Evolutionary conservation across 2,888 invertebrate species (phyloP).

Genomic region (Mythimna ferrago): DNA sequence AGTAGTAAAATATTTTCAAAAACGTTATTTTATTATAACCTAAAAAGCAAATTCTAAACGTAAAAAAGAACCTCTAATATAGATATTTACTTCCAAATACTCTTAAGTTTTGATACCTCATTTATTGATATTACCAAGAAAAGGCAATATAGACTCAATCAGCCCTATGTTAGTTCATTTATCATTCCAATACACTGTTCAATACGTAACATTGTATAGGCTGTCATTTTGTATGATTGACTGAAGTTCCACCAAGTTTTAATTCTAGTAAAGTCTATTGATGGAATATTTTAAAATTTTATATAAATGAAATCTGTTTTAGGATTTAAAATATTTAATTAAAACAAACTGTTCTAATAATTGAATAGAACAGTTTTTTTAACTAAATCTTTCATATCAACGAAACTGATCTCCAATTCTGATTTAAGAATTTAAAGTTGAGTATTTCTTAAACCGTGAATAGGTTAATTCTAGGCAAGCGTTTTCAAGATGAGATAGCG

Average conservation of each 20-base stretch:
- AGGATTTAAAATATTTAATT: too few relatives aligned
- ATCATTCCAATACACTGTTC: neutral
- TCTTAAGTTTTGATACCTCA: neutral
- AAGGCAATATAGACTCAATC: neutral
- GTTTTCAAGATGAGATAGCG: too few relatives aligned
- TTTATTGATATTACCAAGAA: neutral
- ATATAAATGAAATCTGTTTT: too few relatives aligned
- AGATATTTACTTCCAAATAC: neutral
- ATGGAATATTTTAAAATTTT: too few relatives aligned
- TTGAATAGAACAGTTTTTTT: too few relatives aligned
- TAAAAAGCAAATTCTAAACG: neutral
- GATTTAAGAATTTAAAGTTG: too few relatives aligned
- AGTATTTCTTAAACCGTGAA: too few relatives aligned
- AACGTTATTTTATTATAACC: neutral
- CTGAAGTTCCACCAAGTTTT: neutral
- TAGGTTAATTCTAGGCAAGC: too few relatives aligned
- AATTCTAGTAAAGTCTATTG: neutral
- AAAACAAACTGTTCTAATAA: too few relatives aligned
- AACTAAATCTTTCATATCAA: too few relatives aligned
- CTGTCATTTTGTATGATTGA: neutral
- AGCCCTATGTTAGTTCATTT: neutral
- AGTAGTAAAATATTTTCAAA: too few relatives aligned
- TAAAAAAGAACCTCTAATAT: neutral
- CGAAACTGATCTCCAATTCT: too few relatives aligned
- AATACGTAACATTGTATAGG: slow-evolving; percentile 3